Base-by-base conservation (phyloP, 1,140 invertebrate genomes). In the Lordiphosa clarofinis region DNA sequence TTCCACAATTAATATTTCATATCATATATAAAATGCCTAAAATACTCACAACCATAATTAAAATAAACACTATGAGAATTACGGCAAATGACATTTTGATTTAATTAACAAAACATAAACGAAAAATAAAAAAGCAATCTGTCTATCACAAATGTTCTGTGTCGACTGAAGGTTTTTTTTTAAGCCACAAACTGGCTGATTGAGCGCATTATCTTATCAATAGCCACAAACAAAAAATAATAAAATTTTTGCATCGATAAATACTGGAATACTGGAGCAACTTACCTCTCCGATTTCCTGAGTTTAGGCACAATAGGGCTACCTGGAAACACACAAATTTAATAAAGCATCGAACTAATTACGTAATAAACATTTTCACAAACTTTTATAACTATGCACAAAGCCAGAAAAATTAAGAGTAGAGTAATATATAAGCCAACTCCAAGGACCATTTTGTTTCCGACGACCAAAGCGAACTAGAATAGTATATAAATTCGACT, bases 371-470 rank as follows among this genome's bases (percentile, higher is more conserved):
- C 15, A 8, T 3, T 9, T 4, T 11, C 1, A 64, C 61, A 12
- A 46, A 79, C 74, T 61, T 66, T 81, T 9, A 81, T 19, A 6
- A 81, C 52, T 2, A 44, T 8, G 4, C 6, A 6, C 0, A 44
- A 5, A 5, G 33, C 74, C 21, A 73, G 35, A 3, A 39, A 5
- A 5, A 70, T 8, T 6, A 74, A 38, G 1, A 37, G 3, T 15
- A 69, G 36, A 9, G 44, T 19, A 6, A 66, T 43, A 8, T 49
- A 66, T 6, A 74, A n/a, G 4, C 35, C 38, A 4, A 15, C 15
- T 15, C 15, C 15, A 1, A 39, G 7, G 4, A 21, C 2, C 74
- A 81, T 81, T 21, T 42, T 37, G 11, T 11, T 13, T 10, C 6
- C 2, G 6, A 24, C 13, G 31, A 4, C 21, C 40, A 36, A 36